Conservation (phyloP, 92 coral and sea anemone genomes). For the Palythoa heliodiscus region DNA sequence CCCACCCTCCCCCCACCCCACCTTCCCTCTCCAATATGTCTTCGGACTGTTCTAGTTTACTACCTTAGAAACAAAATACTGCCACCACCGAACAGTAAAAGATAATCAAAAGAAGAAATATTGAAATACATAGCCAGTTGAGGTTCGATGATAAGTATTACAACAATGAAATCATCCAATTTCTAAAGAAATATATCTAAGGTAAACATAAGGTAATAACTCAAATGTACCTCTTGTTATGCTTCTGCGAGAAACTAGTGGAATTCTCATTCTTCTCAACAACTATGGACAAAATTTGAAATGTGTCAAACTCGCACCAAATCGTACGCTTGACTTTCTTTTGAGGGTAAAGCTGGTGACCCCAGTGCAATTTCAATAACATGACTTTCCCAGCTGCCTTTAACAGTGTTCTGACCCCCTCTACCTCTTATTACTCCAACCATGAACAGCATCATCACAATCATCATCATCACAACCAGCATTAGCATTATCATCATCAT, state of each 20-base stretch:
- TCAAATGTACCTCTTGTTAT: slow-evolving; percentile 10
- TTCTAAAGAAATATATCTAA: not conserved
- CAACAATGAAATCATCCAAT: not conserved
- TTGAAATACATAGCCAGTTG: too few relatives aligned
- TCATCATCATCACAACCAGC: too few relatives aligned
- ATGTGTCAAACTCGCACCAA: not conserved
- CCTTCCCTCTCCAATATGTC: too few relatives aligned
- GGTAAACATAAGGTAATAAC: not conserved
- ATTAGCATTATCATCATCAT: too few relatives aligned
- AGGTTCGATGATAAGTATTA: not conserved
- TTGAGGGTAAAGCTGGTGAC: not conserved
- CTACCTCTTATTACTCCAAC: too few relatives aligned
- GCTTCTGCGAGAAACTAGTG: not conserved
- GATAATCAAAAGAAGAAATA: too few relatives aligned
- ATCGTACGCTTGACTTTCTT: not conserved
- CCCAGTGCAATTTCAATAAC: not conserved
- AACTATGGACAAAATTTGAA: not conserved
- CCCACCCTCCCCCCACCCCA: too few relatives aligned
- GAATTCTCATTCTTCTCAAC: slow-evolving; percentile 33
- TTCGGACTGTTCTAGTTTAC: too few relatives aligned
- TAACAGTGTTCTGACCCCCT: not conserved
- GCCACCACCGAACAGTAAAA: too few relatives aligned
- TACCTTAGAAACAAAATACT: too few relatives aligned
- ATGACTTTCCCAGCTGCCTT: not conserved
- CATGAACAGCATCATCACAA: too few relatives aligned